phyloP scores from a whole-genome alignment of 2,113 vertebrate genomes.

The Protomyctophum bolini region DNA sequence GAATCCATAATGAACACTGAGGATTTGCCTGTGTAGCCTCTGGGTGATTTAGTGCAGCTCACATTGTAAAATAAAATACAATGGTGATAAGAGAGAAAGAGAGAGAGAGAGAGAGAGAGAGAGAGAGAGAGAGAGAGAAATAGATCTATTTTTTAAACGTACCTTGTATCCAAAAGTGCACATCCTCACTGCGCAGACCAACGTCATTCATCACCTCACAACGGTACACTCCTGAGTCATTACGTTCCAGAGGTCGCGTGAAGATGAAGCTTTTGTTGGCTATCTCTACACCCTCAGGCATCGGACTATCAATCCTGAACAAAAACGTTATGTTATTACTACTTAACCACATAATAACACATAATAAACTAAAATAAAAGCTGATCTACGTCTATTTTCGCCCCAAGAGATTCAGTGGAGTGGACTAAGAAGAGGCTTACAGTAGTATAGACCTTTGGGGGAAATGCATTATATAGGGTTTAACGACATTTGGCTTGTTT shows the following conservation, averaged over 20 bases:
- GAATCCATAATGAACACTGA: no score
- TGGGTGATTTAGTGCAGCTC: not conserved
- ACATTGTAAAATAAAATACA: no score
- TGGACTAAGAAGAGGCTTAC: no score
- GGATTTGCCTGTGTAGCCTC: not conserved
- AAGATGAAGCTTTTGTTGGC: conserved; percentile 89
- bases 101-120: not conserved
- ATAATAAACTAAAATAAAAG: no score
- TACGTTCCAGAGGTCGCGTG: conserved; percentile 85
- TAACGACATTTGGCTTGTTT: no score
- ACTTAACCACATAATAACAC: no score
- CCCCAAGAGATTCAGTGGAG: no score
- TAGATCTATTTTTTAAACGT: not conserved
- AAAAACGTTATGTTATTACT: conserved; percentile 10
- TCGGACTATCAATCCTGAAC: conserved; percentile 85
- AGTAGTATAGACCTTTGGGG: no score
- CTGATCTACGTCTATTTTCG: no score
- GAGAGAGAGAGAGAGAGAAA: not conserved
- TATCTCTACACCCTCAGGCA: conserved; percentile 87
- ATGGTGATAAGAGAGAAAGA: not conserved
- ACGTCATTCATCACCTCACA: conserved; percentile 91
- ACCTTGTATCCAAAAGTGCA: conserved; percentile 90
- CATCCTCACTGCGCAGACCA: conserved; percentile 85
- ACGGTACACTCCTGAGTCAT: conserved; percentile 90
- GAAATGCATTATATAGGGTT: no score